A percentile compares a stretch with the other conserved stretches of the same genome.
Evolutionary conservation across 2,113 vertebrate species (phyloP).

Genomic region (Anolis carolinensis): DNA sequence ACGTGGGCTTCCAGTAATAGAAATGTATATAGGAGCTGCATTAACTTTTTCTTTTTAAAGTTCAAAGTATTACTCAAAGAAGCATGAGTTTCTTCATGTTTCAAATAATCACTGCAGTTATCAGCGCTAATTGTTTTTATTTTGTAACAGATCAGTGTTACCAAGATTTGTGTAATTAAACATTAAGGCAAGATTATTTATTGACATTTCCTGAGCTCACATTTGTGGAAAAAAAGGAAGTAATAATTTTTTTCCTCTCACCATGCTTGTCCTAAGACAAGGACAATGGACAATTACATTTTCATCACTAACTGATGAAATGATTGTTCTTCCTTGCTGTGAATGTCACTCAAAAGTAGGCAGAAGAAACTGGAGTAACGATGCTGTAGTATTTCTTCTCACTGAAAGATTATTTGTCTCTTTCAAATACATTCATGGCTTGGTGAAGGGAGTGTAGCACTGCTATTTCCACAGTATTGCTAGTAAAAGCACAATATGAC

Average conservation of each 20-base stretch:
- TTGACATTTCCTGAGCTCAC: not conserved
- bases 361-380: conserved; percentile 7
- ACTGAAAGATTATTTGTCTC: not conserved
- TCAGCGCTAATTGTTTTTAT: not conserved
- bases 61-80: not conserved
- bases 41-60: not conserved
- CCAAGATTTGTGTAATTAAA: not conserved
- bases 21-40: too few species aligned
- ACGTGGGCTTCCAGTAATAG: too few species aligned
- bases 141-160: not conserved
- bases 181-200: conserved; percentile 30
- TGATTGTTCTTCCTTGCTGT: conserved; percentile 8
- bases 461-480: not conserved
- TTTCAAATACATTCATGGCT: rapidly evolving
- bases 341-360: not conserved
- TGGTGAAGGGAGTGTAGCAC: not conserved
- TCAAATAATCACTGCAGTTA: not conserved
- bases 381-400: not conserved
- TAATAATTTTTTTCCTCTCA: not conserved
- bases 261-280: conserved; percentile 5
- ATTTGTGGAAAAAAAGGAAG: not conserved
- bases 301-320: not conserved
- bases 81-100: not conserved
- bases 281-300: not conserved
- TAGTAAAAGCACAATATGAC: not conserved